Base-by-base conservation (phyloP, 2,113 vertebrate species). In the Anolis carolinensis region DNA sequence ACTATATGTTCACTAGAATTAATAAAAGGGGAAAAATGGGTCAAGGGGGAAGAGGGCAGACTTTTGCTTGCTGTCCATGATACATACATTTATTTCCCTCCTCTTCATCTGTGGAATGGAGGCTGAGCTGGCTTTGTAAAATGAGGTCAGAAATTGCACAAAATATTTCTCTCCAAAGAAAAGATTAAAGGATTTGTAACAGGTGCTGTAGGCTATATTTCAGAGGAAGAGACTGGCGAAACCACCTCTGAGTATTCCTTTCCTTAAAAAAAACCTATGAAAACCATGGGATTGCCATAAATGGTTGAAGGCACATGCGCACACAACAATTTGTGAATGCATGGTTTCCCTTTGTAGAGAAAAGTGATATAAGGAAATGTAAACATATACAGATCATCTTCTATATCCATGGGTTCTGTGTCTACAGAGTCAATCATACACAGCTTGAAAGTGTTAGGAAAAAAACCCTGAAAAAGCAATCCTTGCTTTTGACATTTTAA, bases 21-120 rank as follows among this genome's bases (percentile, higher is more conserved):
- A 89, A 74, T 81, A 52, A 50, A 44, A 44, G 39, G 39, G 70
- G 1, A 11, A 81, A 72, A 23, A 7, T 34, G 44, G 8, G 62
- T 48, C 76, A 62, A 59, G 55, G 55, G 13, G 13, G 65, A 48
- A 48, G 72, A 62, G 10, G 4, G 5, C 23, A 30, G 59, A 55
- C 3, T 9, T 52, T 71, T 78, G 52, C 84, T 89, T 83, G 65
- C 63, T 79, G 79, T 86, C 74, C 14, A 16, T 27, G 39, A 32
- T 0, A 21, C 73, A 76, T 16, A 4, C 68, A 87, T 63, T 16
- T 27, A 52, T 55, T 59, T 27, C n/a, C 72, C 30, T 10, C n/a
- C 30, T 32, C 34, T 34, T 50, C 79, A 89, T 87, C 82, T 91
- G 44, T 89, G 91, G 83, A 89, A 9, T 79, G 89, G 90, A 86